Conservation (phyloP, 2,888 invertebrate genomes). For the Gonocerus acuteangulatus region DNA sequence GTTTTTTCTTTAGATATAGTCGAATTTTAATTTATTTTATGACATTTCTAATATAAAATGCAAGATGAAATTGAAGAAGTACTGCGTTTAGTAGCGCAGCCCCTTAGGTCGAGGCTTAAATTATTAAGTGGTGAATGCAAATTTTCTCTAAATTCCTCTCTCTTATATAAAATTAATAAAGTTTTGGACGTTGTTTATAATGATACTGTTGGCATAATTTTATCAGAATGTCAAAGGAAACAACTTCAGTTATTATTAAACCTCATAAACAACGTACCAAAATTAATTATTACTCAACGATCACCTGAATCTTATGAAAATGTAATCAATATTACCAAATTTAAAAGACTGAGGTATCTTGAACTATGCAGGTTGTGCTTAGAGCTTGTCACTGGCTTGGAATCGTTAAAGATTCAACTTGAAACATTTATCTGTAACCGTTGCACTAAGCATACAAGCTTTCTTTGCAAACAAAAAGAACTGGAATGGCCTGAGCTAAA, state of each 20-base stretch:
- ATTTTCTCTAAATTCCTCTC: conserved; percentile 11
- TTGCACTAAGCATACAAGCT: conserved; percentile 39
- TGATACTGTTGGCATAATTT: conserved; percentile 16
- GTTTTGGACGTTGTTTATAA: conserved; percentile 12
- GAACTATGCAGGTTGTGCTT: conserved; percentile 31
- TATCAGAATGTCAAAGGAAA: conserved; percentile 3
- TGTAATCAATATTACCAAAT: conserved; percentile 29
- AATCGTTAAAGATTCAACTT: conserved; percentile 51
- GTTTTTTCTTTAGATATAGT: too few relatives aligned
- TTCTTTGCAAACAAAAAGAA: conserved; percentile 20
- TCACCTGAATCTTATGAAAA: conserved; percentile 23
- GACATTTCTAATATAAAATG: conserved; percentile 3
- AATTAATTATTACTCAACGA: conserved; percentile 21
- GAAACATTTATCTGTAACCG: conserved; percentile 46
- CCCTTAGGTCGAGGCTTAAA: conserved; percentile 3
- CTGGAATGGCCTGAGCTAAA: conserved; percentile 29
- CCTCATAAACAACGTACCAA: conserved; percentile 15
- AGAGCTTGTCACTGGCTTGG: conserved; percentile 46
- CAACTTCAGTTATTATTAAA: conserved; percentile 13
- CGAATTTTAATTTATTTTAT: background rate
- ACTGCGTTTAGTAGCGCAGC: conserved; percentile 10
- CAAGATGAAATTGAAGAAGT: conserved; percentile 21
- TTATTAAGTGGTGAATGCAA: conserved; percentile 11
- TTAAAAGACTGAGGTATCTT: conserved; percentile 31
- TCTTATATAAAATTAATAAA: conserved; percentile 14